Base-by-base conservation (phyloP, 2,113 vertebrate genomes). In the Bubalus kerabau region DNA sequence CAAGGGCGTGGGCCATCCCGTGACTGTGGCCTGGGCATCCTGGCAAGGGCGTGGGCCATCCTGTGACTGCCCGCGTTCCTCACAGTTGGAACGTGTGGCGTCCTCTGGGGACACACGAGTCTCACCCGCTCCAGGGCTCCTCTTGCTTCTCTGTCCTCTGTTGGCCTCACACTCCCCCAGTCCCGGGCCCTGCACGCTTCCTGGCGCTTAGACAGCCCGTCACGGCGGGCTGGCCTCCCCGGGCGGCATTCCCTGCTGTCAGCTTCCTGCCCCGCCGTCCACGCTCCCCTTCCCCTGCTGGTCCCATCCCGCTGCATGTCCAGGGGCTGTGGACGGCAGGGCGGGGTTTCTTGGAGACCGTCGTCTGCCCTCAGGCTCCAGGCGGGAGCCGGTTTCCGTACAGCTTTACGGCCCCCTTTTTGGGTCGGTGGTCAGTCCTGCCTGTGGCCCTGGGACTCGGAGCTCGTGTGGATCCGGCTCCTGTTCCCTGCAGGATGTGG, bases 291-390 rank as follows among this genome's bases (percentile, higher is more conserved):
- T 71, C 17, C 10, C 21, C 26, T 16, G 76, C 76, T 9, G 76
- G 26, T 28, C 43, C 43, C 76, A 7, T 23, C 40, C 67, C 5
- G 1, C 13, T 26, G 43, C 3, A 6, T 19, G 43, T 80, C 46
- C 26, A 14, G 16, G 24, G 43, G 46, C 78, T 1, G 8, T 0
- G 46, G 46, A 32, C 2, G 15, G 46, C 15, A 5, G 76, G 26
- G 8, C 0, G 5, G 16, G 43, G 76, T 46, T 48, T 48, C 26
- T 30, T 2, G 2, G 26, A 48, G 26, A 5, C 76, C 0, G 7
- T 11, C 0, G 15, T 17, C 76, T 14, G 43, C 43, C 7, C 43
- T 28, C 14, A 3, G 36, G 71, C 21, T 23, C 67, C 67, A 13
- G 71, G 11, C 2, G 2, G n/a, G 21, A 43, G 43, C 74, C 14